Evolutionary conservation across 2,888 invertebrate species (phyloP).

Genomic region (Macrosiphum euphorbiae): DNA sequence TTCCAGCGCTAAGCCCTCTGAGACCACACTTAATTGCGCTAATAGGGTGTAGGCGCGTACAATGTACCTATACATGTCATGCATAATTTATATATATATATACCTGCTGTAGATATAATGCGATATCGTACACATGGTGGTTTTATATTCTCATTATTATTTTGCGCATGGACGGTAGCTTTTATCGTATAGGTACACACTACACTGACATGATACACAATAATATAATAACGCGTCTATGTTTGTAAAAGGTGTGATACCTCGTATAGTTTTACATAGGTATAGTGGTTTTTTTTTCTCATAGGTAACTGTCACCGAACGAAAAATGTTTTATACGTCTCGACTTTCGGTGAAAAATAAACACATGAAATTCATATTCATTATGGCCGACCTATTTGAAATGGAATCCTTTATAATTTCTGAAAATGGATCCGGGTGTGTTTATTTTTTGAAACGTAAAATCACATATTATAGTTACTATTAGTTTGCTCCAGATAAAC

Average conservation of each 20-base stretch:
- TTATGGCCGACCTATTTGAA: neutral
- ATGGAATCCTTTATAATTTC: neutral
- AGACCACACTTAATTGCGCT: neutral
- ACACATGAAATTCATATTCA: constrained; percentile 1
- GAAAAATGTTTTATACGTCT: neutral
- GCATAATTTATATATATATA: too few relatives aligned
- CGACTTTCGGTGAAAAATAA: neutral
- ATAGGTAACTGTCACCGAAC: neutral
- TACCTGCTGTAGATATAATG: neutral
- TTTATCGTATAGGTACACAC: neutral
- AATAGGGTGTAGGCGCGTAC: neutral
- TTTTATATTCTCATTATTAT: constrained; percentile 12
- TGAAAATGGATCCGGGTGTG: neutral
- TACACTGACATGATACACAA: neutral
- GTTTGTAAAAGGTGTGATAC: neutral
- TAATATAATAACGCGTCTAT: neutral
- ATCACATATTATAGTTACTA: neutral
- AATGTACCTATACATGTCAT: too few relatives aligned
- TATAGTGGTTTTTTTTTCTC: neutral
- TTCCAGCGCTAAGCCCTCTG: neutral
- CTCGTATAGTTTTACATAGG: neutral
- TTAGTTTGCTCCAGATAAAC: neutral
- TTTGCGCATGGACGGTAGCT: neutral
- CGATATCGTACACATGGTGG: neutral
- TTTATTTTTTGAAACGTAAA: neutral